Evolutionary conservation across 2,888 invertebrate species (phyloP).

Genomic region (Drosophila mimetica): DNA sequence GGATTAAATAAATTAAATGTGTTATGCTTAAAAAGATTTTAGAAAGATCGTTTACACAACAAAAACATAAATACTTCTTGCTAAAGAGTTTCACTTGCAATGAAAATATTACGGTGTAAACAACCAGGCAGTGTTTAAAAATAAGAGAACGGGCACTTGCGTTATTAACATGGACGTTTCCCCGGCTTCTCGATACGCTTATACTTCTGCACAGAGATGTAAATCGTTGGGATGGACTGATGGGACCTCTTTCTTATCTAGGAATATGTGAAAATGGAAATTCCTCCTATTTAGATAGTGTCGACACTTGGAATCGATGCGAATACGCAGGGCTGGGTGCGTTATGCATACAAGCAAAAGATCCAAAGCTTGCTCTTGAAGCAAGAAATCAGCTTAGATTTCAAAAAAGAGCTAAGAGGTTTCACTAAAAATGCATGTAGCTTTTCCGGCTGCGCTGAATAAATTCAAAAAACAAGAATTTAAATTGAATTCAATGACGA

Average conservation of each 20-base stretch:
- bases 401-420: too few relatives aligned
- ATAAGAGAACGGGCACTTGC: neutral
- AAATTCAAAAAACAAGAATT: too few relatives aligned
- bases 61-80: neutral
- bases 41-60: neutral
- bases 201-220: constrained; percentile 5
- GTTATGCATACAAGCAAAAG: constrained; percentile 17
- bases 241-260: neutral
- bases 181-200: neutral
- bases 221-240: constrained; percentile 5
- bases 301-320: neutral
- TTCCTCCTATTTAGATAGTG: neutral
- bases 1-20: too few relatives aligned
- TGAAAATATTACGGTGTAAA: neutral
- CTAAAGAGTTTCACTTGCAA: neutral
- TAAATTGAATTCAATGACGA: too few relatives aligned
- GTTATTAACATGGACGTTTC: neutral
- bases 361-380: too few relatives aligned
- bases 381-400: too few relatives aligned
- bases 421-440: too few relatives aligned
- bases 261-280: constrained; percentile 7
- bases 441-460: too few relatives aligned
- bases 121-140: neutral
- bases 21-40: too few relatives aligned
- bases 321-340: constrained; percentile 42